Evolutionary conservation across 2,113 vertebrate genomes (phyloP).

Genomic region (Neopipo cinnamomea): DNA sequence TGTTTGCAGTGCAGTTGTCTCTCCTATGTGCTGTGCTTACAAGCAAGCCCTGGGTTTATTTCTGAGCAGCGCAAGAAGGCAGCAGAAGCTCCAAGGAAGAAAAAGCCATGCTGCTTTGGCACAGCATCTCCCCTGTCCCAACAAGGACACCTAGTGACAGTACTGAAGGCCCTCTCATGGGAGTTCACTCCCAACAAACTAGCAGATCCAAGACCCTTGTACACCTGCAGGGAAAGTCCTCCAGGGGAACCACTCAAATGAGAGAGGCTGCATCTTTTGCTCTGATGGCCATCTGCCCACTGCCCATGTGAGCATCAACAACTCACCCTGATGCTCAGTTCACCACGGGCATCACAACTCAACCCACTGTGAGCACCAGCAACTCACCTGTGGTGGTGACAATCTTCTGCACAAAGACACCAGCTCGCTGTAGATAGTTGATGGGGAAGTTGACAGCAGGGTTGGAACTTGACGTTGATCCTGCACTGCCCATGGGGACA

Average conservation of each 20-base stretch:
- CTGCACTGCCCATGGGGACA: slow-evolving; percentile 77
- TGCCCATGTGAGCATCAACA: background rate
- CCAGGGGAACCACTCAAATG: background rate
- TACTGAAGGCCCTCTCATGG: background rate
- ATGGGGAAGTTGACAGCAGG: slow-evolving; percentile 88
- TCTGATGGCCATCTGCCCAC: background rate
- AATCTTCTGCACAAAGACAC: slow-evolving; percentile 95
- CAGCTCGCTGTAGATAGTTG: slow-evolving; percentile 94
- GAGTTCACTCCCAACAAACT: background rate
- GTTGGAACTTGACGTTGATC: slow-evolving; percentile 81
- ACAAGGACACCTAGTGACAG: background rate
- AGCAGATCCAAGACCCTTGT: background rate
- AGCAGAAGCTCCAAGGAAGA: background rate
- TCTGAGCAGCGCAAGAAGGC: background rate
- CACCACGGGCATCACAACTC: background rate
- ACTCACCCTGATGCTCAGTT: slow-evolving; percentile 59
- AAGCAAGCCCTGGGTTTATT: background rate
- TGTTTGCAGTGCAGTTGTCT: background rate
- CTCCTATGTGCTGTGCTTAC: background rate
- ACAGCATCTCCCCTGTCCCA: background rate
- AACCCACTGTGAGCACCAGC: background rate
- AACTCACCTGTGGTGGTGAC: slow-evolving; percentile 92
- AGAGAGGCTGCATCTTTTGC: background rate
- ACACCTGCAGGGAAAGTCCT: background rate
- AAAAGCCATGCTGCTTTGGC: background rate